Conservation (phyloP, 2,888 invertebrate species). For the Salticus scenicus region DNA sequence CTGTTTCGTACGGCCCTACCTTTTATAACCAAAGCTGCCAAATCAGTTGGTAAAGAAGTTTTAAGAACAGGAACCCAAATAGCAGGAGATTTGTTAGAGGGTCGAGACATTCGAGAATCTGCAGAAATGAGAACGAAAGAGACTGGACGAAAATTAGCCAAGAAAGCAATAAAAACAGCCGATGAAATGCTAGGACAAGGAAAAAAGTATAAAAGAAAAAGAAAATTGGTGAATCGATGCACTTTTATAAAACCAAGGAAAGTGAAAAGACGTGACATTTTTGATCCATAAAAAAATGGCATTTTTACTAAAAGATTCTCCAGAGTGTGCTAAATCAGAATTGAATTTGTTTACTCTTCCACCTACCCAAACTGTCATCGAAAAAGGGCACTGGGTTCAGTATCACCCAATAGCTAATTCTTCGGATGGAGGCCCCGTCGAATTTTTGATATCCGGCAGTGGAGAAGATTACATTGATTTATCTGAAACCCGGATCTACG, state of each 20-base stretch:
- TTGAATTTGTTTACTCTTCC: no score
- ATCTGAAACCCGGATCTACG: constrained; percentile 21
- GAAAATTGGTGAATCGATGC: constrained; percentile 1
- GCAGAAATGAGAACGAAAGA: constrained; percentile 22
- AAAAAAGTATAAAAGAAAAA: constrained; percentile 48
- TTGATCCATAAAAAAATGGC: constrained; percentile 26
- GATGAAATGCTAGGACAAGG: constrained; percentile 41
- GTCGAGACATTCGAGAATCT: constrained; percentile 15
- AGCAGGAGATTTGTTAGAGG: constrained; percentile 29
- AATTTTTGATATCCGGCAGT: no score
- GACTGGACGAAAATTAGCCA: constrained; percentile 10
- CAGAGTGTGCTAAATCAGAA: no score
- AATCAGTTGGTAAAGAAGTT: constrained; percentile 43
- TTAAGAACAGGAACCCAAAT: constrained; percentile 25
- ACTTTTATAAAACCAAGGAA: constrained; percentile 20
- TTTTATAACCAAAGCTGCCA: no score
- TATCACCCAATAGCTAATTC: constrained; percentile 27
- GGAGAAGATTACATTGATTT: constrained; percentile 41
- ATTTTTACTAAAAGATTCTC: no score
- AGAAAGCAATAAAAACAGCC: constrained; percentile 9
- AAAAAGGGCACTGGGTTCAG: no score
- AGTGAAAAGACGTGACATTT: no score
- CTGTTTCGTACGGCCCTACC: no score
- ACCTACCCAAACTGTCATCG: no score
- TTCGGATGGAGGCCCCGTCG: constrained; percentile 25